Base-by-base conservation (phyloP, 2,113 vertebrate genomes). In the Rostratula benghalensis region DNA sequence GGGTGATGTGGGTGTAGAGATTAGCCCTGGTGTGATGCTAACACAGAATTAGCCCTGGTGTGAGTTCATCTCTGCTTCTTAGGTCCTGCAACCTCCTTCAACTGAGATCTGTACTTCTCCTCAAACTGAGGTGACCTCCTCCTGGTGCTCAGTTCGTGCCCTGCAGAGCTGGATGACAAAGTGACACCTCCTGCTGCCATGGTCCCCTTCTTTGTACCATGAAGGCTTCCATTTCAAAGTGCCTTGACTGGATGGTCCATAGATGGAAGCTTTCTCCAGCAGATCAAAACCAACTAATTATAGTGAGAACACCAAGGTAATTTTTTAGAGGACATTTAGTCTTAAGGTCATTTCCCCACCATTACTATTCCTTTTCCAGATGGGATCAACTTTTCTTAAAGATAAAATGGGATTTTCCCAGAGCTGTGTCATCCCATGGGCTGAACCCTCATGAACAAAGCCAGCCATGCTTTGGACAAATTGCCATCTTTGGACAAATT, bases 391-490 rank as follows among this genome's bases (percentile, higher is more conserved):
- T 65, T 41, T 87, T 87, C 83, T 33, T 74, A 21, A 90, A 78
- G 31, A 25, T 16, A 65, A 81, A 53, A 2, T 3, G 31, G 11
- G 1, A 2, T 54, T 87, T 84, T 31, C 14, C 23, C 13, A 56
- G 48, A 74, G 15, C 9, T 65, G 1, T 56, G 54, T 35, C 22
- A 21, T 60, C 11, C 27, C n/a, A 7, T 30, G 39, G 33, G 54
- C 30, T 87, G 59, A 89, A 53, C 20, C 31, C 78, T 80, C 23
- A 18, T 25, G 12, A 0, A 1, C 41, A 33, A 70, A 87, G 35
- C 1, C 87, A 85, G 41, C 33, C 11, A 9, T 0, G 0, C 25
- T 46, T 10, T 48, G 46, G n/a, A n/a, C n/a, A n/a, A n/a, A n/a
- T n/a, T n/a, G n/a, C n/a, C n/a, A n/a, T n/a, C n/a, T 35, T 54